Evolutionary conservation across 2,797 vertebrate species (phyloP).

Genomic region (Eurystomus glaucurus): DNA sequence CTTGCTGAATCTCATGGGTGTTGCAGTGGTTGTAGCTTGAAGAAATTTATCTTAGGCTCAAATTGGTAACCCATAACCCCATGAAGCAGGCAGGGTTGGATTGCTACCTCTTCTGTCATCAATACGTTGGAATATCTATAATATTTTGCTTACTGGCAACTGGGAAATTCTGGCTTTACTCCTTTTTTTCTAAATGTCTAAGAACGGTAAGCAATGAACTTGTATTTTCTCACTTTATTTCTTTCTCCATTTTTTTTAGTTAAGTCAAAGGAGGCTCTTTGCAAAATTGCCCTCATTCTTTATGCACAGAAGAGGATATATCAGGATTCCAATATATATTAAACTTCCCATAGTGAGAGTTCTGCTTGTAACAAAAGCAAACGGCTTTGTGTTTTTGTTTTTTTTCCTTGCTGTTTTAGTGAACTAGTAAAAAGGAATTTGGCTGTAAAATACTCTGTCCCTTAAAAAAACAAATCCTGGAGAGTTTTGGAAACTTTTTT

Average conservation of each 20-base stretch:
- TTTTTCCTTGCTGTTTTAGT: background rate
- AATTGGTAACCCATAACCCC: background rate
- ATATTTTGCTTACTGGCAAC: background rate
- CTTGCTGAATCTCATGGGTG: background rate
- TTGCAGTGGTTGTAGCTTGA: background rate
- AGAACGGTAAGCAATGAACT: background rate
- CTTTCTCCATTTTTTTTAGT: background rate
- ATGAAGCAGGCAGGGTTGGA: background rate
- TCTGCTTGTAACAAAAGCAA: slow-evolving; percentile 35
- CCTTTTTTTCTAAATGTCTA: background rate
- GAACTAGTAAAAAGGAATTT: slow-evolving; percentile 14
- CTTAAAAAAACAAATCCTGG: slow-evolving; percentile 21
- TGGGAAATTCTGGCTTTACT: background rate
- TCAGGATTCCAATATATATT: background rate
- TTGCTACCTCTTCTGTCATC: background rate
- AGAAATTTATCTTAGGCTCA: background rate
- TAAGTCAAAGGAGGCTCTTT: background rate
- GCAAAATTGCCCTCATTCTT: slow-evolving; percentile 4
- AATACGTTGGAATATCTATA: background rate
- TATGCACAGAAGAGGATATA: background rate
- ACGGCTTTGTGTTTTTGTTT: background rate
- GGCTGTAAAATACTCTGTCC: background rate
- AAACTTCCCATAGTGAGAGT: background rate
- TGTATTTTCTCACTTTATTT: background rate
- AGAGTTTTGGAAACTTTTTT: background rate